Conservation (phyloP, 2,888 invertebrate genomes). For the Erebia palarica region DNA sequence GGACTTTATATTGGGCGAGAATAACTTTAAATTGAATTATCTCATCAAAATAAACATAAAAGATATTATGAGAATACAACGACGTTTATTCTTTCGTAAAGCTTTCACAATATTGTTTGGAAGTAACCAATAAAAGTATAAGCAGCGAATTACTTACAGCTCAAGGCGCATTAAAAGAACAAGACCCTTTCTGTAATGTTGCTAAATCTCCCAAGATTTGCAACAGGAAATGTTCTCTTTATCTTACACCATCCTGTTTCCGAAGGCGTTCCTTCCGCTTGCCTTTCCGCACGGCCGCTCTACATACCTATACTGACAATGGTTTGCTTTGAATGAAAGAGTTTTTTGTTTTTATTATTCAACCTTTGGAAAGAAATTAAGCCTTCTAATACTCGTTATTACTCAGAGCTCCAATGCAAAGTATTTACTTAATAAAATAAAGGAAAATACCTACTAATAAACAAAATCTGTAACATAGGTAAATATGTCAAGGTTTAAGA, state of each 20-base stretch:
- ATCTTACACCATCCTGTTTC: slow-evolving; percentile 80
- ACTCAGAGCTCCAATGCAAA: not conserved
- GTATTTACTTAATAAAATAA: too few species aligned
- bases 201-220: slow-evolving; percentile 71
- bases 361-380: not conserved
- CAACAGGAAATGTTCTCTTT: slow-evolving; percentile 81
- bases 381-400: not conserved
- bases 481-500: too few species aligned
- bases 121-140: slow-evolving; percentile 38
- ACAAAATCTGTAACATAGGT: not conserved
- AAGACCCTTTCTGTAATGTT: slow-evolving; percentile 65
- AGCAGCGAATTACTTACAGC: slow-evolving; percentile 57
- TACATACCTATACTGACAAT: slow-evolving; percentile 69
- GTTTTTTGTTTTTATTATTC: slow-evolving; percentile 16
- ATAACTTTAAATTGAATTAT: too few species aligned
- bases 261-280: slow-evolving; percentile 73
- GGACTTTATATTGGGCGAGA: too few species aligned
- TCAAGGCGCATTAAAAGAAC: slow-evolving; percentile 56
- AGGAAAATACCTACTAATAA: not conserved
- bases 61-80: not conserved
- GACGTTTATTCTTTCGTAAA: not conserved
- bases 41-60: too few species aligned
- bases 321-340: slow-evolving; percentile 63
- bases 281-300: slow-evolving; percentile 62
- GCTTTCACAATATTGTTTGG: not conserved